These are phyloP conservation scores for Magallana ariakensis DNA, from an alignment of 1,140 invertebrate species.

Conservation along the genomic window DNA sequence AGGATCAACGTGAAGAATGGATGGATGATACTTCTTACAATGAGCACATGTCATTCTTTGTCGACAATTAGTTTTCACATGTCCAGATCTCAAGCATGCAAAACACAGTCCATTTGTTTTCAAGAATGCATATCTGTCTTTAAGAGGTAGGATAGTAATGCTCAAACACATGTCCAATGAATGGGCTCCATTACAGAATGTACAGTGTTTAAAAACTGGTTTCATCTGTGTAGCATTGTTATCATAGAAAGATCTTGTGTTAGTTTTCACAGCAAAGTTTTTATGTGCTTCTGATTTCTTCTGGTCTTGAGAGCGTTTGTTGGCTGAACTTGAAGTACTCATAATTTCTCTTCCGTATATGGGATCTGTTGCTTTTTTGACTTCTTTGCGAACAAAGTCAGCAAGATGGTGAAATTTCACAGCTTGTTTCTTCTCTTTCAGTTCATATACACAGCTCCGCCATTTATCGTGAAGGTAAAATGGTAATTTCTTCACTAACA, in stretches of 20 bases:
- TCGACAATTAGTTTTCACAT: slow-evolving; percentile 33
- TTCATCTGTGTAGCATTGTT: not conserved
- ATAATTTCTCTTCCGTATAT: slow-evolving; percentile 52
- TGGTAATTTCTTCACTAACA: slow-evolving; percentile 31
- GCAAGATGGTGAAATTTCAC: slow-evolving; percentile 47
- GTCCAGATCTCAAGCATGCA: slow-evolving; percentile 42
- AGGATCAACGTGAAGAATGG: slow-evolving; percentile 45
- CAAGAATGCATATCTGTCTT: slow-evolving; percentile 39
- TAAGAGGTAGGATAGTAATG: not conserved
- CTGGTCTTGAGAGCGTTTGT: too few relatives aligned
- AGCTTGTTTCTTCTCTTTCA: not conserved
- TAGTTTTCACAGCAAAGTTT: not conserved
- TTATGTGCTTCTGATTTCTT: slow-evolving; percentile 14
- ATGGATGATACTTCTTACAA: slow-evolving; percentile 35
- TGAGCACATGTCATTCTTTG: slow-evolving; percentile 8
- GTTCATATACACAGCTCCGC: slow-evolving; percentile 50
- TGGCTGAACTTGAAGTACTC: slow-evolving; percentile 12
- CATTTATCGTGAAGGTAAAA: slow-evolving; percentile 55
- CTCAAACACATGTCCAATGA: not conserved
- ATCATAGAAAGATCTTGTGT: not conserved
- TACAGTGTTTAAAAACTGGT: not conserved
- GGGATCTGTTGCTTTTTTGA: not conserved
- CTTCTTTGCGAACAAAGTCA: slow-evolving; percentile 54
- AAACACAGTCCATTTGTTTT: slow-evolving; percentile 43
- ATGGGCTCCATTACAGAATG: slow-evolving; percentile 22